These are phyloP conservation scores for Bambusicola thoracicus DNA, from an alignment of 2,113 vertebrate genomes.

Conservation along the genomic window DNA sequence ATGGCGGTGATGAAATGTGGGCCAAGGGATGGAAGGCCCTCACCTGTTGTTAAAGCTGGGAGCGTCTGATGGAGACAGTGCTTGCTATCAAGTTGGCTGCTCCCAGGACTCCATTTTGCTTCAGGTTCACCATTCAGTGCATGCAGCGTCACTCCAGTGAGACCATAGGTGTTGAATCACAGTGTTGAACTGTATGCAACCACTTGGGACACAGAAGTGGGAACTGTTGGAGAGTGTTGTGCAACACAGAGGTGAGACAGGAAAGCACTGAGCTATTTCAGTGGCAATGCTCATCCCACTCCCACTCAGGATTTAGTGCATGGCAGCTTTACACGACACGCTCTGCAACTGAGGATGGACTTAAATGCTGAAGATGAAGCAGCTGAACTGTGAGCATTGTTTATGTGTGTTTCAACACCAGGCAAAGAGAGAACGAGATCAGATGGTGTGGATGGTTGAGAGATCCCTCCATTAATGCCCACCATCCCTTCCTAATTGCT, in stretches of 20 bases:
- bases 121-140: background rate
- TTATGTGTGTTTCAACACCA: background rate
- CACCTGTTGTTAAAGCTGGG: background rate
- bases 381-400: background rate
- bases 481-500: background rate
- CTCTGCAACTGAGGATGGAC: background rate
- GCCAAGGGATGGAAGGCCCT: background rate
- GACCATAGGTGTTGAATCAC: background rate
- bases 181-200: accelerated
- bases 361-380: background rate
- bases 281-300: background rate
- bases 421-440: background rate
- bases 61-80: background rate
- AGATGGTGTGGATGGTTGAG: background rate
- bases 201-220: background rate
- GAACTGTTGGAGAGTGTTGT: background rate
- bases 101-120: background rate
- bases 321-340: background rate
- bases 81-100: background rate
- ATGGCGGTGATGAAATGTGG: background rate
- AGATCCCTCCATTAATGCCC: background rate
- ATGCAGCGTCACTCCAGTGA: background rate
- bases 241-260: background rate
- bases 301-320: background rate
- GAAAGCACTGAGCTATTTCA: background rate